A percentile compares a stretch with the other conserved stretches of the same genome.
phyloP scores from a whole-genome alignment of 2,888 invertebrate species.

The Erannis defoliaria region DNA sequence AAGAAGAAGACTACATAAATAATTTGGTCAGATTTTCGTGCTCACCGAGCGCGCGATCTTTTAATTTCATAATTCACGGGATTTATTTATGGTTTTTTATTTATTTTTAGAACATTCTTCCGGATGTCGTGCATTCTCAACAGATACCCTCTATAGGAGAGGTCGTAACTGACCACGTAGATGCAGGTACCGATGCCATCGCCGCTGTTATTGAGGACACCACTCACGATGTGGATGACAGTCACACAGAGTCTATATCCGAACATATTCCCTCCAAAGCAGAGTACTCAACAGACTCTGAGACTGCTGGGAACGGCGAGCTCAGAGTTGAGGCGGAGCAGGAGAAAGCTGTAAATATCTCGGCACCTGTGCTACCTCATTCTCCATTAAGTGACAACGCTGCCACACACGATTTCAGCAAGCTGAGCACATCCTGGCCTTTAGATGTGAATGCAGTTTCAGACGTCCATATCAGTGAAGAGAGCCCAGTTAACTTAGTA shows the following conservation, averaged over 20 bases:
- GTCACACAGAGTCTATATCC: conserved; percentile 77
- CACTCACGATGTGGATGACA: conserved; percentile 59
- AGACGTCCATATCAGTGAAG: conserved; percentile 74
- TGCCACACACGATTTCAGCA: conserved; percentile 63
- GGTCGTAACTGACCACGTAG: conserved; percentile 59
- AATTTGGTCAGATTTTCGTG: conserved; percentile 30
- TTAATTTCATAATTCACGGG: conserved; percentile 45
- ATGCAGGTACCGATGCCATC: conserved; percentile 54
- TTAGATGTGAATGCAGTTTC: conserved; percentile 64
- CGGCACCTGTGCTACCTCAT: conserved; percentile 54
- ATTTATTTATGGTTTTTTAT: conserved; percentile 72
- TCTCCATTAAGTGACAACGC: conserved; percentile 62
- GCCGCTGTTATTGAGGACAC: conserved; percentile 53
- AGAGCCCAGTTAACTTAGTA: conserved; percentile 75
- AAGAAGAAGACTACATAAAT: conserved; percentile 21
- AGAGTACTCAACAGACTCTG: conserved; percentile 71
- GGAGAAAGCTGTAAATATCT: conserved; percentile 59
- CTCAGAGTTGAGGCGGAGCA: conserved; percentile 56
- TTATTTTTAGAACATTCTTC: conserved; percentile 85
- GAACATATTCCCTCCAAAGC: conserved; percentile 76
- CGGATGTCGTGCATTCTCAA: conserved; percentile 85
- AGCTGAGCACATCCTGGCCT: conserved; percentile 71
- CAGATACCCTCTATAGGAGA: conserved; percentile 72
- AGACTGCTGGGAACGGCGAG: conserved; percentile 56
- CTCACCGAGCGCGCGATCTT: conserved; percentile 37